phyloP scores from a whole-genome alignment of 1,140 invertebrate species.

The Stenopsyche tienmushanensis region DNA sequence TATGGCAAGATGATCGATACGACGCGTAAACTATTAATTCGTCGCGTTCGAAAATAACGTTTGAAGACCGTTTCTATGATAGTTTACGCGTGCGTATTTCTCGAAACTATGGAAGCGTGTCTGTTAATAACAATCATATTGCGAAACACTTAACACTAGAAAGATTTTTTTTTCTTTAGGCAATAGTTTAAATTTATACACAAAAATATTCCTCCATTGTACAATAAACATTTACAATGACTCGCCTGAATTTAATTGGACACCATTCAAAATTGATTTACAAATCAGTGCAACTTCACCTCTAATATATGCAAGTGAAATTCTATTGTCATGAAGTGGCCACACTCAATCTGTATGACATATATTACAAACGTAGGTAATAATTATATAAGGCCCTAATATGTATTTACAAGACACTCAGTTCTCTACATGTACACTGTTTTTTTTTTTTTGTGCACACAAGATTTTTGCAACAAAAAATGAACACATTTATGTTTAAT shows the following conservation, averaged over 20 bases:
- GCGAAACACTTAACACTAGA: slow-evolving; percentile 21
- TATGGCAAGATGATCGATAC: slow-evolving; percentile 27
- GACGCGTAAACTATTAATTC: neutral
- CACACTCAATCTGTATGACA: slow-evolving; percentile 36
- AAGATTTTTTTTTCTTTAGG: slow-evolving; percentile 11
- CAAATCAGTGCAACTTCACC: slow-evolving; percentile 30
- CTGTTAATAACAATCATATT: slow-evolving; percentile 31
- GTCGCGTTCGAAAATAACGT: neutral
- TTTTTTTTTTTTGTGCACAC: slow-evolving; percentile 7
- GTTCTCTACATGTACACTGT: slow-evolving; percentile 23
- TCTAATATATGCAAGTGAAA: slow-evolving; percentile 36
- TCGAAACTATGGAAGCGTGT: slow-evolving; percentile 34
- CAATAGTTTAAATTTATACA: slow-evolving; percentile 16
- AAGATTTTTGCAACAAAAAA: slow-evolving; percentile 24
- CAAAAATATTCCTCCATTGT: slow-evolving; percentile 29
- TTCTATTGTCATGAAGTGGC: slow-evolving; percentile 41
- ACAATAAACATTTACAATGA: slow-evolving; percentile 19
- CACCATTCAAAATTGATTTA: slow-evolving; percentile 4
- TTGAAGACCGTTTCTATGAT: slow-evolving; percentile 2
- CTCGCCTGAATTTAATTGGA: slow-evolving; percentile 24
- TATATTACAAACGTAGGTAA: slow-evolving; percentile 38
- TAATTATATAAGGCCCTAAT: slow-evolving; percentile 41
- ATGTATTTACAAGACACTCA: slow-evolving; percentile 42
- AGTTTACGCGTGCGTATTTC: neutral
- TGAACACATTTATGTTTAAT: slow-evolving; percentile 25